Evolutionary conservation across 2,113 vertebrate species (phyloP).

Genomic region (Peromyscus leucopus): DNA sequence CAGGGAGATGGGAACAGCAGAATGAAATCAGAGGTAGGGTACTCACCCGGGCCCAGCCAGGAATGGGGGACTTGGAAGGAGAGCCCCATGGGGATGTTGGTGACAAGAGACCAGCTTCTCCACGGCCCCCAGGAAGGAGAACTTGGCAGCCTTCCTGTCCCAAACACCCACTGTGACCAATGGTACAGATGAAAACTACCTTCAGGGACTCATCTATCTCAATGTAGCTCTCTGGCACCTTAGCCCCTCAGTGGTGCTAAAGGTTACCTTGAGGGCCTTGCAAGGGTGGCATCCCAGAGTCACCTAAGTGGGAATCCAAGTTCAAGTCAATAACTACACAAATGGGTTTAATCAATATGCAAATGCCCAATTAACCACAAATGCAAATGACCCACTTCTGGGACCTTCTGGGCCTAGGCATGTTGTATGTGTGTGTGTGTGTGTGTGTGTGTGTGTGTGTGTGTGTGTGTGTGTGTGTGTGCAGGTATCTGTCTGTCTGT

Average conservation of each 20-base stretch:
- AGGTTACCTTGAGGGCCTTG: background rate
- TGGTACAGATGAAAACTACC: background rate
- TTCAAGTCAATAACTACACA: background rate
- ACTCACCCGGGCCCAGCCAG: background rate
- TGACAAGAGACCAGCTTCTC: background rate
- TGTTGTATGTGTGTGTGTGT: background rate
- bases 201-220: background rate
- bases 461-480: background rate
- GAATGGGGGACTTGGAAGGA: background rate
- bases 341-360: constrained; percentile 1
- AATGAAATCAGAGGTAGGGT: background rate
- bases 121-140: background rate
- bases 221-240: background rate
- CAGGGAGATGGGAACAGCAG: background rate
- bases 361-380: background rate
- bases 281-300: background rate
- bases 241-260: background rate
- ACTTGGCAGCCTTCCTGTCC: background rate
- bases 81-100: background rate
- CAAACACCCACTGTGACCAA: background rate
- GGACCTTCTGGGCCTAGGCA: background rate
- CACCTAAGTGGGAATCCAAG: background rate
- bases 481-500: background rate
- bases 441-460: too few species aligned
- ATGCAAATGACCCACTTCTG: background rate